phyloP scores from a whole-genome alignment of 2,888 invertebrate species.

The Drosophila engyochracea region DNA sequence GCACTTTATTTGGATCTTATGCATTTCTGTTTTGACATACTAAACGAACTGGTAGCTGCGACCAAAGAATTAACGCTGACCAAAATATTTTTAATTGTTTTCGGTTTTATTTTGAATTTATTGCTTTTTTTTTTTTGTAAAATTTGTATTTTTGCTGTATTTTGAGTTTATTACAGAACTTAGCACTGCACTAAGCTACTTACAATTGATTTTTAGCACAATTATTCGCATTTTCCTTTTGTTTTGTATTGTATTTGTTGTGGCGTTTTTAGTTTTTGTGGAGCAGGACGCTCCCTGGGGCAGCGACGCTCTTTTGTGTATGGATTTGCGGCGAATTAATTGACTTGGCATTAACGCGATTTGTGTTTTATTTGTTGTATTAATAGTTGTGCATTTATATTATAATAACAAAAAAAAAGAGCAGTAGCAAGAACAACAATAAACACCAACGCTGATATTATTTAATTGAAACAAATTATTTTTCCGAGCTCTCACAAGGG shows the following conservation, averaged over 20 bases:
- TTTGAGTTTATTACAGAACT: conserved; percentile 17
- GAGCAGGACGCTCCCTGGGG: conserved; percentile 56
- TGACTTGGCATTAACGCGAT: conserved; percentile 29
- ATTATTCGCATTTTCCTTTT: conserved; percentile 24
- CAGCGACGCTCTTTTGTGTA: conserved; percentile 6
- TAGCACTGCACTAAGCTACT: conserved; percentile 46
- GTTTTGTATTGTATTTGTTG: conserved; percentile 8
- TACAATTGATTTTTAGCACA: conserved; percentile 81
- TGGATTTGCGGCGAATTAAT: conserved; percentile 27
- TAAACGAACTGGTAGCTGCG: conserved; percentile 28
- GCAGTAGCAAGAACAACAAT: conserved; percentile 22
- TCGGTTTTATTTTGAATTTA: neutral
- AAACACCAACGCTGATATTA: conserved; percentile 46
- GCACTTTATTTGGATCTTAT: conserved; percentile 27
- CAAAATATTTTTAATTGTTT: conserved; percentile 21
- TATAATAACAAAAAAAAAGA: conserved; percentile 21
- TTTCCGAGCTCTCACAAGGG: conserved; percentile 33
- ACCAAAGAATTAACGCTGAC: conserved; percentile 43
- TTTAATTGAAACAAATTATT: conserved; percentile 65
- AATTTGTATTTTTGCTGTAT: conserved; percentile 2
- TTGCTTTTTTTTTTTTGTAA: neutral
- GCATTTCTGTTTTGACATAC: conserved; percentile 58
- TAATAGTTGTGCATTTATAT: conserved; percentile 16
- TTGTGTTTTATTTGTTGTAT: conserved; percentile 21
- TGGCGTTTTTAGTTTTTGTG: conserved; percentile 12